phyloP scores from a whole-genome alignment of 1,140 invertebrate species.

The Nasonia giraulti region DNA sequence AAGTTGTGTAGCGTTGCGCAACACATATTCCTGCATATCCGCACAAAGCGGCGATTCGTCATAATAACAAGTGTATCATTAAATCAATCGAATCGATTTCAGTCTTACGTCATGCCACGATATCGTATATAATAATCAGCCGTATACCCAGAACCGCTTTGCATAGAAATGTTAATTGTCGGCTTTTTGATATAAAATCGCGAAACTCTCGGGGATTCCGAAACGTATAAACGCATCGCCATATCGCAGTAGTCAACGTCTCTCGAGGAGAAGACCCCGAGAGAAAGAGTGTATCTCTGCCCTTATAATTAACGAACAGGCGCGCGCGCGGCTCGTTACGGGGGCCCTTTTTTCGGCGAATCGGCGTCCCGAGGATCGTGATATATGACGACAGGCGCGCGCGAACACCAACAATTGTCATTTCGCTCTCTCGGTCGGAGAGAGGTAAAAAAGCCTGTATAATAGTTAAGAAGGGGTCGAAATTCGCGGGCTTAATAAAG shows the following conservation, averaged over 20 bases:
- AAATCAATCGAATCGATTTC: not conserved
- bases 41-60: not conserved
- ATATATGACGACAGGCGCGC: slow-evolving; percentile 46
- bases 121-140: not conserved
- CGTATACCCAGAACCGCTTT: not conserved
- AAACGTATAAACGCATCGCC: not conserved
- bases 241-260: not conserved
- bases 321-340: slow-evolving; percentile 25
- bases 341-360: slow-evolving; percentile 37
- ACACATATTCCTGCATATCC: not conserved
- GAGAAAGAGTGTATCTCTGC: not conserved
- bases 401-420: slow-evolving; percentile 56
- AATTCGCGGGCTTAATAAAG: slow-evolving; percentile 40
- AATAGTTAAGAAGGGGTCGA: slow-evolving; percentile 7
- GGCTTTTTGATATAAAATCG: slow-evolving; percentile 36
- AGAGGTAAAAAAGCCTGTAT: slow-evolving; percentile 22
- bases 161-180: slow-evolving; percentile 35
- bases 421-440: slow-evolving; percentile 39
- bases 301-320: slow-evolving; percentile 35
- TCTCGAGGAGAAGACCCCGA: not conserved
- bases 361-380: slow-evolving; percentile 29
- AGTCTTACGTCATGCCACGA: not conserved
- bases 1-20: not conserved
- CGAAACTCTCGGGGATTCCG: not conserved
- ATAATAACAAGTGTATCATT: not conserved